Conservation (phyloP, 2,113 vertebrate genomes). For the Aramus guarauna region DNA sequence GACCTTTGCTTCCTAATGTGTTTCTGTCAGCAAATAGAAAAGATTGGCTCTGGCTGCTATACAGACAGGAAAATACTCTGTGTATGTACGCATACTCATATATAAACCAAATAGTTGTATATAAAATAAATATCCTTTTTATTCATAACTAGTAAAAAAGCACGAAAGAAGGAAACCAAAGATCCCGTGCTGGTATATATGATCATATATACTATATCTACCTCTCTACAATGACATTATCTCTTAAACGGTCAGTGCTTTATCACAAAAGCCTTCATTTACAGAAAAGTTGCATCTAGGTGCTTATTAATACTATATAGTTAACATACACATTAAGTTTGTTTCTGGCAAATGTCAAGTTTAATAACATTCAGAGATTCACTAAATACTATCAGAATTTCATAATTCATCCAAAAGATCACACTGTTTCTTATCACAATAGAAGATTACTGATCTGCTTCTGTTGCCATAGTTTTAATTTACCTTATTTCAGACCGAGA, state of each 20-base stretch:
- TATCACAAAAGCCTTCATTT: background rate
- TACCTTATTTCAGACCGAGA: background rate
- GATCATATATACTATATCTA: background rate
- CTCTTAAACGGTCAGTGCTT: background rate
- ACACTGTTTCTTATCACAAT: background rate
- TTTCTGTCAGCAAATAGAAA: background rate
- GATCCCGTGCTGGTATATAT: background rate
- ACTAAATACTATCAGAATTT: background rate
- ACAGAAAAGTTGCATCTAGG: background rate
- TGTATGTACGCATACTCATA: background rate
- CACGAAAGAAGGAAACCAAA: background rate
- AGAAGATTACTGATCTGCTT: background rate
- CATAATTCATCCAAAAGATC: background rate
- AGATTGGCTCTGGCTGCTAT: background rate
- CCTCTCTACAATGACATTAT: background rate
- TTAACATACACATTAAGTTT: background rate
- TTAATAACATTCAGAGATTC: background rate
- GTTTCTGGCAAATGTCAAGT: background rate
- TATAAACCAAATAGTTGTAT: background rate
- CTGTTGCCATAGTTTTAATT: background rate
- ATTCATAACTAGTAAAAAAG: background rate
- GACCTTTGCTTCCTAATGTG: background rate
- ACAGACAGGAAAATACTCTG: background rate
- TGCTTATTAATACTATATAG: background rate
- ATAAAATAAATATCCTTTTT: background rate